Percentiles rank a stretch among this genome's conserved stretches.
phyloP scores from a whole-genome alignment of 1,140 invertebrate genomes.

The Panagrolaimus sp. region DNA sequence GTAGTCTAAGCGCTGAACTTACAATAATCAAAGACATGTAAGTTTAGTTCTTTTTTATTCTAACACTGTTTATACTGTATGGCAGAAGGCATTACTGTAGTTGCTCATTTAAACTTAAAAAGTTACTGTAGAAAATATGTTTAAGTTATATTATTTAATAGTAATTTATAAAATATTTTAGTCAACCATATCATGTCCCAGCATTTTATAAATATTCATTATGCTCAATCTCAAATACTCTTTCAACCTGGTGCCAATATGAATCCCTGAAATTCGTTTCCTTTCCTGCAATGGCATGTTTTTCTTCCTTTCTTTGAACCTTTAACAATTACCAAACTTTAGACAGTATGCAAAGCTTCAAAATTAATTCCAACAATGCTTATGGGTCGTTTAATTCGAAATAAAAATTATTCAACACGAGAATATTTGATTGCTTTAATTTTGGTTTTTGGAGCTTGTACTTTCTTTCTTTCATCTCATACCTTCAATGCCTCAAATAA shows the following conservation, averaged over 20 bases:
- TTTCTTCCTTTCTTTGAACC: background rate
- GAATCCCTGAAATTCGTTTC: constrained; percentile 96
- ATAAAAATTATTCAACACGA: constrained; percentile 74
- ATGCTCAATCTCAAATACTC: constrained; percentile 92
- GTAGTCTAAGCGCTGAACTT: too few relatives aligned
- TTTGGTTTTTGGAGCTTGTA: constrained; percentile 70
- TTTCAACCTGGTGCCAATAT: constrained; percentile 99
- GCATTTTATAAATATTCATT: constrained; percentile 93
- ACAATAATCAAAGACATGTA: background rate
- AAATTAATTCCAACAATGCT: constrained; percentile 96
- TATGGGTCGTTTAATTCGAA: constrained; percentile 86
- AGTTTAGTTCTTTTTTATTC: too few relatives aligned
- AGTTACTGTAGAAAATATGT: constrained; percentile 18
- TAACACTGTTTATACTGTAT: too few relatives aligned
- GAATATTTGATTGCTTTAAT: constrained; percentile 84
- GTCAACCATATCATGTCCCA: constrained; percentile 62
- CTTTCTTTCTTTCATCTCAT: constrained; percentile 66
- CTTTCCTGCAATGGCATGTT: constrained; percentile 83
- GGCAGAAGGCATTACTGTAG: too few relatives aligned
- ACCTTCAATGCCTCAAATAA: constrained; percentile 42
- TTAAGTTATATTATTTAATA: constrained; percentile 24
- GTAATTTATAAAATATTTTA: constrained; percentile 34
- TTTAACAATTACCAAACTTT: constrained; percentile 31
- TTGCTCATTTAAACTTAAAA: too few relatives aligned
- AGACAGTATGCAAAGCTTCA: constrained; percentile 85